These are phyloP conservation scores for Nebria brevicollis DNA, from an alignment of 2,888 invertebrate species.

Conservation along the genomic window DNA sequence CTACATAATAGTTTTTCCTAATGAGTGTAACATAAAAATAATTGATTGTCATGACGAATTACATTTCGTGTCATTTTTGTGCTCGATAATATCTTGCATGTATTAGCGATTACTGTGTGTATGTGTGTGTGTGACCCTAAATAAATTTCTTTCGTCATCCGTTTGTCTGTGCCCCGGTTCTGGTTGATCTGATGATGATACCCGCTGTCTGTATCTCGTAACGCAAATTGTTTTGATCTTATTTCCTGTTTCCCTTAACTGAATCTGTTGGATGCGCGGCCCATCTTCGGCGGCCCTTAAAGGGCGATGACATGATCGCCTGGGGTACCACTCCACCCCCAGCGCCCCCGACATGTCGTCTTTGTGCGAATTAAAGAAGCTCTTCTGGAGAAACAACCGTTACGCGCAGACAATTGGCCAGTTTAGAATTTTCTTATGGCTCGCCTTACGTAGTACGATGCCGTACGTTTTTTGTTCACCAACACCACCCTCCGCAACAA, in stretches of 20 bases:
- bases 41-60: too few species aligned
- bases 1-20: too few species aligned
- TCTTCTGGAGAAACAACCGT: conserved; percentile 2
- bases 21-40: too few species aligned
- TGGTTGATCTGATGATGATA: neutral
- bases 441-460: too few species aligned
- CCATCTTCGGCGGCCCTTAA: too few species aligned
- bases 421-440: conserved; percentile 25
- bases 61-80: too few species aligned
- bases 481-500: neutral
- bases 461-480: neutral
- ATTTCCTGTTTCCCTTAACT: conserved; percentile 16
- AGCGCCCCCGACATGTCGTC: neutral
- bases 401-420: conserved; percentile 19
- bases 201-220: neutral
- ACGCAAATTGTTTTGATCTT: conserved; percentile 25
- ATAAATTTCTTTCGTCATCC: too few species aligned
- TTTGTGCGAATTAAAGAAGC: conserved; percentile 22
- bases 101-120: too few species aligned
- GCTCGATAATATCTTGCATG: too few species aligned
- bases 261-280: neutral
- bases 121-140: too few species aligned
- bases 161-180: neutral
- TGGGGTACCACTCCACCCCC: neutral
- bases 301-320: conserved; percentile 22